Conservation (phyloP, 35 echinoderm and acorn worm species). For the Ophiothrix spiculata region DNA sequence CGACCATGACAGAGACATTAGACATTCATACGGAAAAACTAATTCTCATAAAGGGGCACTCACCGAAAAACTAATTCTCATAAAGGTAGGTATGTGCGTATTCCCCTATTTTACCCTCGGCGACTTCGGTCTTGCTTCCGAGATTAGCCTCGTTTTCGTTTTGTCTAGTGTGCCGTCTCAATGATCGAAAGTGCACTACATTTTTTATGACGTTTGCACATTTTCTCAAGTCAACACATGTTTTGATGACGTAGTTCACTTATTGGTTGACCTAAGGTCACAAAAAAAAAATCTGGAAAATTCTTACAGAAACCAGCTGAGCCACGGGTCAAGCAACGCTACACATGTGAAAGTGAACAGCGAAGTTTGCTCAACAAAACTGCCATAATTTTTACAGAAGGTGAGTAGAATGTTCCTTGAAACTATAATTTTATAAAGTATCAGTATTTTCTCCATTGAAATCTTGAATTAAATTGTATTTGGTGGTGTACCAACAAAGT, state of each 20-base stretch:
- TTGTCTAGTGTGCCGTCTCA: neutral
- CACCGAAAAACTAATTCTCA: too few relatives aligned
- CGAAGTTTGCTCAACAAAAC: neutral
- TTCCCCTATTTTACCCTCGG: neutral
- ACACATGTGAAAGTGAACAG: neutral
- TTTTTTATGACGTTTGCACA: neutral
- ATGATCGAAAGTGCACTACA: neutral
- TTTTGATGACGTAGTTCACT: conserved; percentile 9
- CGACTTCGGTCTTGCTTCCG: neutral
- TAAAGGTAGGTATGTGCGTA: conserved; percentile 3
- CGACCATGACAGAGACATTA: too few relatives aligned
- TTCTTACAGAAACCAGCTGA: neutral
- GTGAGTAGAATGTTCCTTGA: neutral
- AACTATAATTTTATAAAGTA: neutral
- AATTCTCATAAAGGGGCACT: too few relatives aligned
- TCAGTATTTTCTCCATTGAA: neutral
- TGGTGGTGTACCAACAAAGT: neutral
- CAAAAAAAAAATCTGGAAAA: neutral
- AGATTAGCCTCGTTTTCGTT: neutral
- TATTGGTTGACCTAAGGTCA: neutral
- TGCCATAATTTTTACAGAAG: neutral
- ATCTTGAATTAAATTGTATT: neutral
- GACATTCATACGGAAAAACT: too few relatives aligned
- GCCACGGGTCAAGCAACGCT: neutral
- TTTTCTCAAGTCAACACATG: neutral